These are phyloP conservation scores for Synergus umbraculus DNA, from an alignment of 2,888 invertebrate genomes.

Conservation along the genomic window DNA sequence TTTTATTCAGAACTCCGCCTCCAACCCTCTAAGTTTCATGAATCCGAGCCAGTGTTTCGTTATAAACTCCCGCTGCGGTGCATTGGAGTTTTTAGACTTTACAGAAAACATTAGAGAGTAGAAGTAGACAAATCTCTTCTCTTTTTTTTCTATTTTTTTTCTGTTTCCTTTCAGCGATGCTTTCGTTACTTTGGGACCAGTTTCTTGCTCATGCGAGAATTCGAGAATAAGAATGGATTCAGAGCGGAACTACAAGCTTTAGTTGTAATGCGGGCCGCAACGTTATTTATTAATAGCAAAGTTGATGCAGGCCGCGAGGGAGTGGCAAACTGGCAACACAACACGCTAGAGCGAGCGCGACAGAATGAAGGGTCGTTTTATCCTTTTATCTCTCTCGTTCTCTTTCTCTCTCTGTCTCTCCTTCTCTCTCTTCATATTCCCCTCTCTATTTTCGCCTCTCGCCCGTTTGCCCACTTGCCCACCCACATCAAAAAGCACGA, in stretches of 20 bases:
- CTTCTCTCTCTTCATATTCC: slow-evolving; percentile 49
- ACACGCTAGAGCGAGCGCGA: slow-evolving; percentile 67
- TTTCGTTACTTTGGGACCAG: slow-evolving; percentile 33
- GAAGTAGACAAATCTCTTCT: neutral
- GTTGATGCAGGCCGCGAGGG: slow-evolving; percentile 65
- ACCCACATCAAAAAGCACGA: slow-evolving; percentile 44
- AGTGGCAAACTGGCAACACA: slow-evolving; percentile 67
- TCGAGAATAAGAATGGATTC: slow-evolving; percentile 37
- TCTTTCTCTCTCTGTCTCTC: slow-evolving; percentile 19
- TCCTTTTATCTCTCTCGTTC: slow-evolving; percentile 36
- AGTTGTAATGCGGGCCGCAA: slow-evolving; percentile 64
- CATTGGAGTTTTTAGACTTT: neutral
- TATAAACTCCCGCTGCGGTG: slow-evolving; percentile 24
- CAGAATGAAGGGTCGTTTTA: slow-evolving; percentile 65
- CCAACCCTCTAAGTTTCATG: slow-evolving; percentile 14
- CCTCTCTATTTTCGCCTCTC: slow-evolving; percentile 42
- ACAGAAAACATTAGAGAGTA: neutral
- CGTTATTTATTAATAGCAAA: slow-evolving; percentile 74
- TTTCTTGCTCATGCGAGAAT: slow-evolving; percentile 1
- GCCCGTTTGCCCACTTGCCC: slow-evolving; percentile 44
- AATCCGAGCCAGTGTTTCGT: slow-evolving; percentile 10
- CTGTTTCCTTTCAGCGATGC: neutral
- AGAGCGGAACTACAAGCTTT: slow-evolving; percentile 59
- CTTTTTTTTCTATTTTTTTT: neutral
- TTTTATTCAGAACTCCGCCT: neutral